Conservation (phyloP, 2,888 invertebrate species). For the Dione juno region DNA sequence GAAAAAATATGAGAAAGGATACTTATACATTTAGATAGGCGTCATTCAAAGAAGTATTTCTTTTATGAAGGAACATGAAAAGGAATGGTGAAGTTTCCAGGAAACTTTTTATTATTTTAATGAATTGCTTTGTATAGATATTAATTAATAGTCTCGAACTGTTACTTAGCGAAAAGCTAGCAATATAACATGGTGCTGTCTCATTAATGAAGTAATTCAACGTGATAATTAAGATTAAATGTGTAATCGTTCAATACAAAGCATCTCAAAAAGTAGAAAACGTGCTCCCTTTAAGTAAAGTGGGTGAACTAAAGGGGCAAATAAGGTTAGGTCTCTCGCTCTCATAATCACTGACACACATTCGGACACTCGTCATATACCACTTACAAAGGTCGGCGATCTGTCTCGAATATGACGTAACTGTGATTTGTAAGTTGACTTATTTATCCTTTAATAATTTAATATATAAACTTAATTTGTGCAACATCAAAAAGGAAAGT, state of each 20-base stretch:
- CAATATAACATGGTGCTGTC: not conserved
- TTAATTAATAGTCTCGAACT: slow-evolving; percentile 1
- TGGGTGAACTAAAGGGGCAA: slow-evolving; percentile 29
- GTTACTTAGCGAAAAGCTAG: not conserved
- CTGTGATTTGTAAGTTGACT: slow-evolving; percentile 26
- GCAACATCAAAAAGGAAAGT: not conserved
- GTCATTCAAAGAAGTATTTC: not conserved
- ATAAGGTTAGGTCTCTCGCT: slow-evolving; percentile 33
- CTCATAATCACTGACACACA: slow-evolving; percentile 36
- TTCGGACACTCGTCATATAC: slow-evolving; percentile 37
- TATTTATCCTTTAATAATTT: slow-evolving; percentile 2
- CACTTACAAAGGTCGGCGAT: slow-evolving; percentile 36
- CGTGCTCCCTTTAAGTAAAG: slow-evolving; percentile 12
- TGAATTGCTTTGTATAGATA: slow-evolving; percentile 5
- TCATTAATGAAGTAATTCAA: not conserved
- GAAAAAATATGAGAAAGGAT: slow-evolving; percentile 4
- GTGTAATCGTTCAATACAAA: not conserved
- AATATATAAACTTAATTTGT: not conserved
- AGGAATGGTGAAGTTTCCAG: not conserved
- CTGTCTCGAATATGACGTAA: slow-evolving; percentile 36
- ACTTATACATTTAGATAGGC: not conserved
- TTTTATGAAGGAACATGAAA: slow-evolving; percentile 5
- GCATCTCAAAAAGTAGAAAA: slow-evolving; percentile 1
- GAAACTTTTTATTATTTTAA: slow-evolving; percentile 1
- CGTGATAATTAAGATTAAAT: not conserved